phyloP scores from a whole-genome alignment of 2,113 vertebrate species.

The Channa argus region DNA sequence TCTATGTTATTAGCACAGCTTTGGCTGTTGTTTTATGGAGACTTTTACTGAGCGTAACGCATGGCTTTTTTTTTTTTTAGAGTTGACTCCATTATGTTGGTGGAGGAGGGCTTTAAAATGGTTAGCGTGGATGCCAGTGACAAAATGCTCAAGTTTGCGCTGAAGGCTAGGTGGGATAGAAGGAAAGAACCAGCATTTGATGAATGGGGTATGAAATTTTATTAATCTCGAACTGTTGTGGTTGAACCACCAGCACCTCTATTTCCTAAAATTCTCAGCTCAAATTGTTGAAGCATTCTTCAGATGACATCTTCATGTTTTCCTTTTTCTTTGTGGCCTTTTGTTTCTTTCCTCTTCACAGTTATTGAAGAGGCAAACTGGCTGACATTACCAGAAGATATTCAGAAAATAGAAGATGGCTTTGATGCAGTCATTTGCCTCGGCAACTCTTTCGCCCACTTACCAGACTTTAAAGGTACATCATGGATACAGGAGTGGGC shows the following conservation, averaged over 20 bases:
- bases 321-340: background rate
- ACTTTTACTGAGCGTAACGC: background rate
- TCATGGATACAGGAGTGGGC: background rate
- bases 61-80: conserved; percentile 74
- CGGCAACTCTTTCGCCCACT: conserved; percentile 96
- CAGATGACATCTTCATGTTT: too few species aligned
- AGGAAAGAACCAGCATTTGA: conserved; percentile 92
- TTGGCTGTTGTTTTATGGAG: background rate
- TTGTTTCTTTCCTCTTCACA: conserved; percentile 47
- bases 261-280: too few species aligned
- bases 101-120: conserved; percentile 93
- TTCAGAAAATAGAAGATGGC: conserved; percentile 87
- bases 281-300: too few species aligned
- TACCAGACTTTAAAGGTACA: conserved; percentile 97
- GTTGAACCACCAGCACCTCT: background rate
- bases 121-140: conserved; percentile 96
- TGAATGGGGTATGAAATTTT: conserved; percentile 88
- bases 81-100: conserved; percentile 97
- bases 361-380: conserved; percentile 99
- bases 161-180: conserved; percentile 94
- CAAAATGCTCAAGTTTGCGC: conserved; percentile 98
- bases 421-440: conserved; percentile 98
- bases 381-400: conserved; percentile 89
- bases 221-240: background rate
- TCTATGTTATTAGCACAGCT: background rate